Evolutionary conservation across 1,140 invertebrate genomes (phyloP), one percentile per base, ranked within the genome.

Genomic region (Sycobia sp.): DNA sequence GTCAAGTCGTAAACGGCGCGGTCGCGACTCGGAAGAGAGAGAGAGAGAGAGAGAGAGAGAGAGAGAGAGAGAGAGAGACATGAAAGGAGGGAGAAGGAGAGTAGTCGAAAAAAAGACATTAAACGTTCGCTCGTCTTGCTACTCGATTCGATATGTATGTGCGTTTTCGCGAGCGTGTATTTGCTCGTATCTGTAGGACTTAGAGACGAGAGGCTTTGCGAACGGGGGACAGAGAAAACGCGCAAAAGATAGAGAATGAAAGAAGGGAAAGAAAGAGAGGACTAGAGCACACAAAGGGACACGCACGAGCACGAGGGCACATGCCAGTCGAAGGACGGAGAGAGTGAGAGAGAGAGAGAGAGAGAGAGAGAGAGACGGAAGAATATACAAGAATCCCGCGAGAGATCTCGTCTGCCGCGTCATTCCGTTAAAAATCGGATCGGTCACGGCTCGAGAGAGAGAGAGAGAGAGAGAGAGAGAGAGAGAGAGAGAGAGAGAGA

Each of bases 361-460:
- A 44, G 36, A 14, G 23, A 13, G 2, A 2, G 11, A n/a, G n/a
- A 8, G 16, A 16, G 2, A 41, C 16, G 16, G 39, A 10, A 18
- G 11, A 41, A 7, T 13, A 49, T 5, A 8, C 16, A 32, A 32
- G 47, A 32, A 49, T 49, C 29, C 32, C 27, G 20, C 29, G n/a
- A 20, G 49, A 7, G 32, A 32, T 51, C 49, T 22, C 16, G 49
- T 51, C 29, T 62, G 47, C 65, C 65, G 62, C 65, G 66, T 67
- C 68, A 67, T 71, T 66, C 70, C 72, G 73, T 80, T 79, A 77
- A 79, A 81, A 80, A 81, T 80, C 71, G 75, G 71, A 80, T 81
- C 78, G 77, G 79, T 81, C 77, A 79, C 76, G 79, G 73, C 11
- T 51, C 18, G 20, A 51, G 32, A 38, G 49, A 4, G 32, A 38